Percentiles rank a stretch among this genome's conserved stretches.
Conservation (phyloP, 2,113 vertebrate genomes). For the Nestor notabilis region DNA sequence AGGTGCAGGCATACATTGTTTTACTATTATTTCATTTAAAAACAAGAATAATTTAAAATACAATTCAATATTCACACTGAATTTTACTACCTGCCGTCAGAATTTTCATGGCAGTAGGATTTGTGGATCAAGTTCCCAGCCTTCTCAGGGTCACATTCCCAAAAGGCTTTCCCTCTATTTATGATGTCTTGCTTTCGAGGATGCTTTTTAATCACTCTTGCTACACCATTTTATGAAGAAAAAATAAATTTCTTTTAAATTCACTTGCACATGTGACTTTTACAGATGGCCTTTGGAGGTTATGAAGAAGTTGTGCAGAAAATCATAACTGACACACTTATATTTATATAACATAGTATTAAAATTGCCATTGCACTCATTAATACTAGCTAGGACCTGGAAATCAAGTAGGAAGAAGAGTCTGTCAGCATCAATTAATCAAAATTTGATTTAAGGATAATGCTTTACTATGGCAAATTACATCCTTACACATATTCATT, state of each 20-base stretch:
- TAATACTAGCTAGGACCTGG: background rate
- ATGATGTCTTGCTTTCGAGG: background rate
- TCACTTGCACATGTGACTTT: background rate
- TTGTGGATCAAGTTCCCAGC: background rate
- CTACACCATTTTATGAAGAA: background rate
- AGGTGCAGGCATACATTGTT: background rate
- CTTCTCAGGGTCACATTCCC: background rate
- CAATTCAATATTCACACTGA: background rate
- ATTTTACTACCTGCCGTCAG: background rate
- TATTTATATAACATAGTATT: background rate
- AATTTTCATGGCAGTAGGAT: background rate
- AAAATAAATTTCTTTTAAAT: background rate
- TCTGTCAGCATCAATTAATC: background rate
- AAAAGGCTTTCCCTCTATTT: background rate
- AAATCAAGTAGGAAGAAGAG: background rate
- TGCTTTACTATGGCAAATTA: background rate
- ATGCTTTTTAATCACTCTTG: background rate
- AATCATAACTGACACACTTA: background rate
- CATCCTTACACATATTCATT: background rate
- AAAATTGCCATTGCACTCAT: background rate
- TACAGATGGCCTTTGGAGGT: background rate
- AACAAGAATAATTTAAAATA: background rate
- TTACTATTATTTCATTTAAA: background rate
- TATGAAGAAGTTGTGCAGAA: background rate
- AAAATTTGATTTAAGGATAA: background rate